phyloP scores from a whole-genome alignment of 2,797 vertebrate genomes.

The Agapornis canus region DNA sequence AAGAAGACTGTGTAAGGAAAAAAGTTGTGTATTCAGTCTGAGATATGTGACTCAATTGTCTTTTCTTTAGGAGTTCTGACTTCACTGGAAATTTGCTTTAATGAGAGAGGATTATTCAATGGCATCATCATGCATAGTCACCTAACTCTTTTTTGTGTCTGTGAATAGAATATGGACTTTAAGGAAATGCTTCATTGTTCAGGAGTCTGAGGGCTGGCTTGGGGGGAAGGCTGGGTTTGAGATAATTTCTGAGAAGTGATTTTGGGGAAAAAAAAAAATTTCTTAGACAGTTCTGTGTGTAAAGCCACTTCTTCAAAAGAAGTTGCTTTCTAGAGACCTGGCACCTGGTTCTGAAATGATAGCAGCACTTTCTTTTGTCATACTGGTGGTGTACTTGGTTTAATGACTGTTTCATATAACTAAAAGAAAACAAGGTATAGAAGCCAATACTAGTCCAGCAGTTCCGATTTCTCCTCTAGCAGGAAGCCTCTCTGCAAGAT shows the following conservation, averaged over 20 bases:
- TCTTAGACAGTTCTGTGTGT: background rate
- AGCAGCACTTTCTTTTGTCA: background rate
- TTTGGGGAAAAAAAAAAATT: background rate
- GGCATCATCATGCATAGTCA: background rate
- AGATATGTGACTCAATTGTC: background rate
- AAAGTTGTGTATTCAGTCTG: background rate
- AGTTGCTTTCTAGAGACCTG: background rate
- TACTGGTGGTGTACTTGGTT: background rate
- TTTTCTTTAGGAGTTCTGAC: background rate
- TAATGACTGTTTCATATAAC: background rate
- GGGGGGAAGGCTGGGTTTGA: accelerated
- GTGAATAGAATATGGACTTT: background rate
- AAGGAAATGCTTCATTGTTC: background rate
- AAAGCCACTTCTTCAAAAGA: background rate
- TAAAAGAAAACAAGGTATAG: background rate
- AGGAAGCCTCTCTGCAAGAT: background rate
- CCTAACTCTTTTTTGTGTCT: background rate
- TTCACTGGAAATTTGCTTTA: background rate
- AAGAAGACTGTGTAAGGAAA: background rate
- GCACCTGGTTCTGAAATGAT: background rate
- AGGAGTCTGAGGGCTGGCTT: background rate
- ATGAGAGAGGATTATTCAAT: background rate
- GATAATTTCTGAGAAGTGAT: background rate
- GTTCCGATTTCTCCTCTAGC: background rate
- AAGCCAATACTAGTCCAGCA: background rate